Conservation (phyloP, 1,140 invertebrate genomes). For the Drosophila mayri region DNA sequence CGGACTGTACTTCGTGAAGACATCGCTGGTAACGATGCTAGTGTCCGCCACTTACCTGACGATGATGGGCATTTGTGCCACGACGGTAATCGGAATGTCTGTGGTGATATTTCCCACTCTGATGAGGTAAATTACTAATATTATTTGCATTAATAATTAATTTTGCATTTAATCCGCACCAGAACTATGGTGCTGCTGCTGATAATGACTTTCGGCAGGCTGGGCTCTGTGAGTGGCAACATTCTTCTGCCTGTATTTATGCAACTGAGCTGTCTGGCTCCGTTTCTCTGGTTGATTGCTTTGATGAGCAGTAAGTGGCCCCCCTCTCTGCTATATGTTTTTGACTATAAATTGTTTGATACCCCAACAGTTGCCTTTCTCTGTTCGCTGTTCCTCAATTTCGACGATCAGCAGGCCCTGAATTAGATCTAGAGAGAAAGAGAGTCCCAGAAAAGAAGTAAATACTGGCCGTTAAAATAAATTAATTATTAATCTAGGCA, state of each 20-base stretch:
- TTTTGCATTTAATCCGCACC: neutral
- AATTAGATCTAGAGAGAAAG: slow-evolving; percentile 11
- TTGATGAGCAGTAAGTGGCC: slow-evolving; percentile 58
- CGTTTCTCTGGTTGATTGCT: slow-evolving; percentile 55
- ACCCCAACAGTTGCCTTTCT: slow-evolving; percentile 52
- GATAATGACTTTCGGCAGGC: slow-evolving; percentile 70
- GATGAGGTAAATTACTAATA: slow-evolving; percentile 83
- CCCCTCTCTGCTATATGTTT: neutral
- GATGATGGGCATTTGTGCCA: slow-evolving; percentile 85
- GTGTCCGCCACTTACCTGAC: slow-evolving; percentile 80
- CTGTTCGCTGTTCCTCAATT: slow-evolving; percentile 59
- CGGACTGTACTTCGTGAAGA: slow-evolving; percentile 51
- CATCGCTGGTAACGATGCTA: slow-evolving; percentile 25
- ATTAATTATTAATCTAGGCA: slow-evolving; percentile 50
- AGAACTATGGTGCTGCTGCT: slow-evolving; percentile 73
- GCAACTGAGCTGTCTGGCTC: slow-evolving; percentile 52
- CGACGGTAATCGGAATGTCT: slow-evolving; percentile 86
- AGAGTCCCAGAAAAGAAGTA: neutral
- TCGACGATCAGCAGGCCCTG: slow-evolving; percentile 59
- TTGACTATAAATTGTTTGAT: neutral
- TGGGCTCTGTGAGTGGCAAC: slow-evolving; percentile 65
- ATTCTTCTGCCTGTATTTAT: slow-evolving; percentile 62
- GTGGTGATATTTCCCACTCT: slow-evolving; percentile 87
- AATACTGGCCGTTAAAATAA: neutral
- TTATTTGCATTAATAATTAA: neutral